Evolutionary conservation across 2,888 invertebrate genomes (phyloP), one percentile per base, ranked within the genome.

Genomic region (Fragum fragum): DNA sequence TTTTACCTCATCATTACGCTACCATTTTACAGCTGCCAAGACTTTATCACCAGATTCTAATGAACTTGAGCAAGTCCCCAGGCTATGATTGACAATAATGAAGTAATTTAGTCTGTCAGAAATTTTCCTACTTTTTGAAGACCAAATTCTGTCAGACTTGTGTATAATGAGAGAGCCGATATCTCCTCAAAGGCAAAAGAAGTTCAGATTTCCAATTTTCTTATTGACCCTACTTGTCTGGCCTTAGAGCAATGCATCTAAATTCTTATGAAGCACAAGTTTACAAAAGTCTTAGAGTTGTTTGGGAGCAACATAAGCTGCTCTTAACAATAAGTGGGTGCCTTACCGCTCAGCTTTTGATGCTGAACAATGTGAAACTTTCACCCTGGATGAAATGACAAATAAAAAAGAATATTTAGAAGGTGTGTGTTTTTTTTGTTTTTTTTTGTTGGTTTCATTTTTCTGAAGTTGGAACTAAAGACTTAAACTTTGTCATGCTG

Each of bases 71-170:
- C 47, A 47, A 47, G 47, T 47, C 47, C 47, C 47, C 9, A 7
- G 57, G 57, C 23, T 23, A n/a, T 23, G 57, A 57, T 26, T 57
- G 21, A 26, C 57, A 23, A 26, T 57, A 57, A 57, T 57, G 57
- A 57, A 57, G 57, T 26, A 57, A 57, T 57, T 57, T 26, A 23
- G 57, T 23, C 57, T 57, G 57, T 57, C 57, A 57, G 57, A 26
- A 26, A 21, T 26, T 57, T 52, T 23, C 57, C 57, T 26, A 5
- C 57, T 14, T 47, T 47, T 47, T 47, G 18, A 47, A 14, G 47
- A 47, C 47, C n/a, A 47, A 18, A 39, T 14, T 39, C 39, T 39
- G 39, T 39, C 39, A 39, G 39, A 39, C 6, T 47, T 16, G 7
- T n/a, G 47, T 9, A 47, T 47, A 47, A 47, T 47, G 47, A 47